phyloP scores from a whole-genome alignment of 1,140 invertebrate genomes.

The Apis cerana region DNA sequence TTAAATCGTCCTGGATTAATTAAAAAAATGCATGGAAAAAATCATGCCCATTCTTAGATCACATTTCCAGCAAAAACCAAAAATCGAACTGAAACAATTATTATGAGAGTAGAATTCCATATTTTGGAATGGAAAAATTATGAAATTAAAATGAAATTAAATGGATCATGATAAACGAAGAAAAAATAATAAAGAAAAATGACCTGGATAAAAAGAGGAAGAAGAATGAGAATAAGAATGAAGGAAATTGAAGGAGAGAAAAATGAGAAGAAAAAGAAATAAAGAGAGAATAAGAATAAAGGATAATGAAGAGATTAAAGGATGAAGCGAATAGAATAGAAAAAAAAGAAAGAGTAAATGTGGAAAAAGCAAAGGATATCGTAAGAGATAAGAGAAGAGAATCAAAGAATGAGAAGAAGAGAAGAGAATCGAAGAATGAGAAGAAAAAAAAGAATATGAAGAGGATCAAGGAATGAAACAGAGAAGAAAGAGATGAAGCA shows the following conservation, averaged over 20 bases:
- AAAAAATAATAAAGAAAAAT: too few relatives aligned
- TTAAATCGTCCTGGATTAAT: neutral
- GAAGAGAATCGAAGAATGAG: neutral
- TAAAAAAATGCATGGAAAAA: neutral
- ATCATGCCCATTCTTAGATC: slow-evolving; percentile 15
- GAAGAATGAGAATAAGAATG: too few relatives aligned
- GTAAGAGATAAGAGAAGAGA: slow-evolving; percentile 16
- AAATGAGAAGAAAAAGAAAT: too few relatives aligned
- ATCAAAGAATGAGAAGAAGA: slow-evolving; percentile 30
- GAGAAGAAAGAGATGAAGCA: neutral
- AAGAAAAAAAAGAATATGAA: neutral
- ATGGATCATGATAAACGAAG: neutral
- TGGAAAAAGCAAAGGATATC: too few relatives aligned
- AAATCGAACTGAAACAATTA: slow-evolving; percentile 51
- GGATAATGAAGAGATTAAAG: too few relatives aligned
- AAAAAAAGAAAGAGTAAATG: too few relatives aligned
- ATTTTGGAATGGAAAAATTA: slow-evolving; percentile 36
- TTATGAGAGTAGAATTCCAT: slow-evolving; percentile 38
- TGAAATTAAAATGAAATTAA: slow-evolving; percentile 20
- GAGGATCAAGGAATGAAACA: neutral
- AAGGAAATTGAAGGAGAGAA: too few relatives aligned
- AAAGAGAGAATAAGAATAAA: too few relatives aligned
- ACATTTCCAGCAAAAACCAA: slow-evolving; percentile 44
- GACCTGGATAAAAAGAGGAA: too few relatives aligned
- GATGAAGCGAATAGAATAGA: too few relatives aligned